Percentiles rank a stretch among this genome's conserved stretches.
These are phyloP conservation scores for Idaea straminata DNA, from an alignment of 2,888 invertebrate genomes.

Conservation along the genomic window DNA sequence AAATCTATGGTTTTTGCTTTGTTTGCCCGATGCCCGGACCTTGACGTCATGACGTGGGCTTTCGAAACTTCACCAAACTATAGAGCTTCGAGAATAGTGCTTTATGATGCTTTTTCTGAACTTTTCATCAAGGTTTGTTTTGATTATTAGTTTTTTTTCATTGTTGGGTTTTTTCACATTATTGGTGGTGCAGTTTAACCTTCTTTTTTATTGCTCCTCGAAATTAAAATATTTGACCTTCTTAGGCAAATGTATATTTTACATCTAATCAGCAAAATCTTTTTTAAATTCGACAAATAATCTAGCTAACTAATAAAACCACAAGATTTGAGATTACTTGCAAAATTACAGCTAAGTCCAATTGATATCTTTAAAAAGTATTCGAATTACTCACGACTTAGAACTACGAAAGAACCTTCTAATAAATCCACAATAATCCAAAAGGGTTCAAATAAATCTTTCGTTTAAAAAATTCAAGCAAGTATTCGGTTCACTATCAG, in stretches of 20 bases:
- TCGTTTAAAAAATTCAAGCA: neutral
- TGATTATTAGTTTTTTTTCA: neutral
- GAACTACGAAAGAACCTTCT: neutral
- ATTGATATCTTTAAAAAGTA: neutral
- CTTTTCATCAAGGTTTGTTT: neutral
- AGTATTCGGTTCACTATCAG: neutral
- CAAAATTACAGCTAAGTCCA: neutral
- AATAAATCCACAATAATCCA: neutral
- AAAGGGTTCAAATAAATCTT: conserved; percentile 1
- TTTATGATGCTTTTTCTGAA: neutral
- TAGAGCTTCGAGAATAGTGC: neutral
- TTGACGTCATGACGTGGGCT: conserved; percentile 2
- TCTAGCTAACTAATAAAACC: neutral
- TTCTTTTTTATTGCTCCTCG: too few relatives aligned
- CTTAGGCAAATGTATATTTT: too few relatives aligned
- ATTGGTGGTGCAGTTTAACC: neutral
- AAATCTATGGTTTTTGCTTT: conserved; percentile 25
- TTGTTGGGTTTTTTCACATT: neutral
- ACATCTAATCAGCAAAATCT: too few relatives aligned
- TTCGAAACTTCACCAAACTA: neutral
- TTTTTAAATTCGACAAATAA: neutral
- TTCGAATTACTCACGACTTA: neutral
- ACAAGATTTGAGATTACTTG: neutral
- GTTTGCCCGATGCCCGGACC: neutral
- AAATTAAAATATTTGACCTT: too few relatives aligned